Evolutionary conservation across 2,797 vertebrate species (phyloP).

Genomic region (Myotis vivesi): DNA sequence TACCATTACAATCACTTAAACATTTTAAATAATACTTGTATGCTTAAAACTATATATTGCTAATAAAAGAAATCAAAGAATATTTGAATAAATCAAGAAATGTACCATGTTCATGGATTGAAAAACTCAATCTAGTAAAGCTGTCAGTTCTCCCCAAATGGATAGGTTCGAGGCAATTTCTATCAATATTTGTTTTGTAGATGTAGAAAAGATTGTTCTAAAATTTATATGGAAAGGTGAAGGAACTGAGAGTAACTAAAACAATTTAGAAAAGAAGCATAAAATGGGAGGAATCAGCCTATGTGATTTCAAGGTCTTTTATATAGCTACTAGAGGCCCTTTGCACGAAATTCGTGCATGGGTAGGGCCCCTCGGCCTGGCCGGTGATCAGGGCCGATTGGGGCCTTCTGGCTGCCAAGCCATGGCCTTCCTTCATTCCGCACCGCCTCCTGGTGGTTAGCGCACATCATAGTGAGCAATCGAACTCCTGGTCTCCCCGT

Average conservation of each 20-base stretch:
- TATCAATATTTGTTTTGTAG: neutral
- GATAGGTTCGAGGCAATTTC: neutral
- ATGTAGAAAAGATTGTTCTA: neutral
- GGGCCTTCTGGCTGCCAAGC: no score
- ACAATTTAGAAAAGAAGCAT: neutral
- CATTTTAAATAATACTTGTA: neutral
- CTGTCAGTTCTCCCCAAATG: neutral
- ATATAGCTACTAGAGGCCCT: neutral
- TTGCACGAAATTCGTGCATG: no score
- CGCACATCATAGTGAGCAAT: no score
- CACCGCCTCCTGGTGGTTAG: no score
- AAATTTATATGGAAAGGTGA: neutral
- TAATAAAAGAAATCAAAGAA: neutral
- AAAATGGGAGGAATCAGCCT: neutral
- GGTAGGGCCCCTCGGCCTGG: no score
- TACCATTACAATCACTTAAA: neutral
- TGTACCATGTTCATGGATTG: neutral
- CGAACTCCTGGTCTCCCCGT: no score
- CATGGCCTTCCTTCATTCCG: no score
- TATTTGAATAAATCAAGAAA: neutral
- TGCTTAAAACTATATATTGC: neutral
- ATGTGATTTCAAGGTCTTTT: neutral
- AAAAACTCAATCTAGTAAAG: neutral
- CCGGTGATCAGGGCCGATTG: no score
- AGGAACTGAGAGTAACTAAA: neutral